Evolutionary conservation across 1,140 invertebrate species (phyloP).

Genomic region (Bombus pyrosoma): DNA sequence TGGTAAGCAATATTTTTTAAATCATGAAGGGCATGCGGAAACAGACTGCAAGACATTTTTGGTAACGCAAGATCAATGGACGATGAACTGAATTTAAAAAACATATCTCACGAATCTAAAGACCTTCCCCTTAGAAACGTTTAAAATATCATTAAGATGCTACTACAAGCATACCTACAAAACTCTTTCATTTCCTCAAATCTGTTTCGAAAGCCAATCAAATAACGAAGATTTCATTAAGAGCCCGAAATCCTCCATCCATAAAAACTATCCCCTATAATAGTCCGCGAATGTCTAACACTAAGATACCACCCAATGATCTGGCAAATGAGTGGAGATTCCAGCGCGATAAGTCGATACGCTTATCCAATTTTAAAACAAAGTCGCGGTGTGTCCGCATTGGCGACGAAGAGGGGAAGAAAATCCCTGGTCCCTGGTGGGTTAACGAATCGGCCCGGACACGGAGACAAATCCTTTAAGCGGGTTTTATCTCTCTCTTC

Average conservation of each 20-base stretch:
- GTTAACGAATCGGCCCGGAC: conserved; percentile 43
- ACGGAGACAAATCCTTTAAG: conserved; percentile 52
- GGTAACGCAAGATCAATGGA: too few relatives aligned
- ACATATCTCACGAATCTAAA: too few relatives aligned
- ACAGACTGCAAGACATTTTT: too few relatives aligned
- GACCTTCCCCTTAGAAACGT: too few relatives aligned
- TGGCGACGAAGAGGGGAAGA: background rate
- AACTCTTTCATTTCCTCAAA: too few relatives aligned
- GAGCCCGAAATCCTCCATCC: background rate
- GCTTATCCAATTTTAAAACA: conserved; percentile 35
- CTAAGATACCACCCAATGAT: background rate
- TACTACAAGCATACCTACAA: too few relatives aligned
- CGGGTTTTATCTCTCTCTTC: conserved; percentile 19
- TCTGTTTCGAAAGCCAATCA: background rate
- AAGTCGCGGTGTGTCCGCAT: background rate
- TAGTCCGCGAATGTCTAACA: background rate
- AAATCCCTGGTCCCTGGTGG: conserved; percentile 27
- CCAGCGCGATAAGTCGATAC: conserved; percentile 21
- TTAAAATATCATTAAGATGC: too few relatives aligned
- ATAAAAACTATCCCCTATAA: background rate
- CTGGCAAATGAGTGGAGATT: background rate
- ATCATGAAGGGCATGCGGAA: too few relatives aligned
- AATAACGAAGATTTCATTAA: background rate
- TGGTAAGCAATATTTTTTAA: too few relatives aligned
- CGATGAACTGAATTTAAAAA: too few relatives aligned